Base-by-base conservation (phyloP, 2,113 vertebrate genomes). In the Plectropomus leopardus region DNA sequence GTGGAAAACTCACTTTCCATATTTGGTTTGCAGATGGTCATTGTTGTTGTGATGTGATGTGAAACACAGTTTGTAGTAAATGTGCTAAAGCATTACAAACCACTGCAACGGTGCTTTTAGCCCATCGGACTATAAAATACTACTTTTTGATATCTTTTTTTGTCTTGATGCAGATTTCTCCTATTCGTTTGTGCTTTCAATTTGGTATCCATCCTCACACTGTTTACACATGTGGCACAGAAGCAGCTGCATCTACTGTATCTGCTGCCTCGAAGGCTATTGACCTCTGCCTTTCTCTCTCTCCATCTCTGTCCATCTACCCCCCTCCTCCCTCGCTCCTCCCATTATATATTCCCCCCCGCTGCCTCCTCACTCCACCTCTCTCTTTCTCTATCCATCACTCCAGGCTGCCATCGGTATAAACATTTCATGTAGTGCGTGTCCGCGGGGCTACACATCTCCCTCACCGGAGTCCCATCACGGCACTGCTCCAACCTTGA, bases 381-480 rank as follows among this genome's bases (percentile, higher is more conserved):
- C 73, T 28, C 23, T 44, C 53, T 30, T 24, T 78, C 74, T 23
- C 67, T 16, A n/a, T 26, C 71, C 63, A 50, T 84, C 72, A 45
- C 57, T 79, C 47, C 72, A 4, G 42, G 76, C 66, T 30, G 32
- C 23, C 24, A 4, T 59, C 45, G n/a, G 60, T 47, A 78, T 65
- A 67, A 80, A 79, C 78, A 85, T 78, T 75, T 86, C 66, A 79
- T 44, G 53, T 34, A 65, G 58, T 10, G 72, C 4, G 40, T 47
- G 45, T 82, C 82, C 13, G 15, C 32, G 1, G 75, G 89, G 84
- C 76, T 60, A 45, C 71, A 44, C 71, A 30, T 76, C 61, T 63
- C 6, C 47, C 50, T 72, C 11, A 45, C 50, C 2, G 2, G 23
- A 1, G 44, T 44, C 72, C 72, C 70, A 34, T 32, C 1, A 32